Percentiles rank a stretch among this genome's conserved stretches.
Conservation (phyloP, 2,113 vertebrate genomes). For the Anolis sagrei region DNA sequence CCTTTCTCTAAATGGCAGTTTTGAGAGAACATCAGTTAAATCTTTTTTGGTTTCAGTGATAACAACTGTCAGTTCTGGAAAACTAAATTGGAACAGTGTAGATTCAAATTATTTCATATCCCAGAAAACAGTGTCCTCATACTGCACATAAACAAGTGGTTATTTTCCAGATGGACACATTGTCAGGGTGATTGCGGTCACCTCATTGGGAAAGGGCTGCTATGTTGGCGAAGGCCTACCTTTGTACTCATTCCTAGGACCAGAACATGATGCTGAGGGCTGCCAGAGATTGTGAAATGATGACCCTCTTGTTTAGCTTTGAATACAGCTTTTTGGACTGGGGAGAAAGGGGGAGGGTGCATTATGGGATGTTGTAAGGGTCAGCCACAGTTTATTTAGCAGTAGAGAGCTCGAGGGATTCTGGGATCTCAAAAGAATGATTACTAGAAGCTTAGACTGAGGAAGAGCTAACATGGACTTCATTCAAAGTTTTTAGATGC, state of each 20-base stretch:
- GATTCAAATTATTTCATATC: background rate
- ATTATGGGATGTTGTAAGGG: conserved; percentile 1
- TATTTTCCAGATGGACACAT: conserved; percentile 26
- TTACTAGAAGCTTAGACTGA: background rate
- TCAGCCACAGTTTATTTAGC: conserved; percentile 14
- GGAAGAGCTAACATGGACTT: background rate
- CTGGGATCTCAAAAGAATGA: background rate
- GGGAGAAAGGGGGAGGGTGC: background rate
- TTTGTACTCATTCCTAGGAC: background rate
- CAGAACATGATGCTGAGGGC: background rate
- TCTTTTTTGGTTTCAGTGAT: background rate
- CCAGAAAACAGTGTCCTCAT: background rate
- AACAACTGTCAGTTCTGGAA: background rate
- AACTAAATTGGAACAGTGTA: background rate
- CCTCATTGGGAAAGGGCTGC: background rate
- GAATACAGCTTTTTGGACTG: background rate
- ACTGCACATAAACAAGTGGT: background rate
- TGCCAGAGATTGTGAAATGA: conserved; percentile 1
- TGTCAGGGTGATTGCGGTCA: background rate
- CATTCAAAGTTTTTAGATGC: background rate
- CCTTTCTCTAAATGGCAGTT: background rate
- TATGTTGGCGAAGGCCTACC: background rate
- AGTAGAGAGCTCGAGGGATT: background rate
- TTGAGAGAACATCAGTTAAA: background rate
- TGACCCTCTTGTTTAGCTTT: background rate